Base-by-base conservation (phyloP, 2,797 vertebrate species). In the Catharus ustulatus region DNA sequence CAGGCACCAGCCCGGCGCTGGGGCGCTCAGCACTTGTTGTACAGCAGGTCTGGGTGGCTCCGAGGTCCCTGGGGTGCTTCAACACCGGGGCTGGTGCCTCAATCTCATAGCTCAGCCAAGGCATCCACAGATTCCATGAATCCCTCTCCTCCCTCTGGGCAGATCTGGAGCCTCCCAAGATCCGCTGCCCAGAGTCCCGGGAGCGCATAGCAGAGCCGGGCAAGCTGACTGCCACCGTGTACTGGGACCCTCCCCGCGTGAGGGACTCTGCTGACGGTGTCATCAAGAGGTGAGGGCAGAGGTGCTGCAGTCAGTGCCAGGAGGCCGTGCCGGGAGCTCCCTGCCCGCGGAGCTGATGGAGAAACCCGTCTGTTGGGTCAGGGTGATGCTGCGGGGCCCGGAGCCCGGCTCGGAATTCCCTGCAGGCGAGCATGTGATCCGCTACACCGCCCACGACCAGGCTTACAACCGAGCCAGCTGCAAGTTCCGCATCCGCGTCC, bases 141-240 rank as follows among this genome's bases (percentile, higher is more conserved):
- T 45, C 17, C 27, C 27, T 62, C 48, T 88, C 19, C 49, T 94
- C 49, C n/a, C 48, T 17, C 17, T 4, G 81, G 73, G 52, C 97
- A 99, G 99, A 99, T 96, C 87, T 98, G 52, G 99, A 99, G 55
- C 99, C 99, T 42, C 99, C 99, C 73, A 99, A 98, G 96, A 99
- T 99, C 93, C 98, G 97, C 91, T 99, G 99, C 91, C 99, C 99
- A 0, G 97, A 97, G 10, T 99, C 99, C 69, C 98, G 98, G 95
- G 97, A 98, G 86, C 98, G 99, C 94, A 93, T 98, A 15, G 99
- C 99, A 0, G 99, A 99, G 88, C 99, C 99, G 11, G 99, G 98
- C 90, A 98, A 99, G 94, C 98, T 99, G 94, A 99, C 98, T 0
- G 98, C 98, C 80, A 97, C 49, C 1, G 98, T 99, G 69, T 98